Percentiles rank a stretch among this genome's conserved stretches.
These are phyloP conservation scores for Zaprionus gabonicus DNA, from an alignment of 1,140 invertebrate genomes.

Conservation along the genomic window DNA sequence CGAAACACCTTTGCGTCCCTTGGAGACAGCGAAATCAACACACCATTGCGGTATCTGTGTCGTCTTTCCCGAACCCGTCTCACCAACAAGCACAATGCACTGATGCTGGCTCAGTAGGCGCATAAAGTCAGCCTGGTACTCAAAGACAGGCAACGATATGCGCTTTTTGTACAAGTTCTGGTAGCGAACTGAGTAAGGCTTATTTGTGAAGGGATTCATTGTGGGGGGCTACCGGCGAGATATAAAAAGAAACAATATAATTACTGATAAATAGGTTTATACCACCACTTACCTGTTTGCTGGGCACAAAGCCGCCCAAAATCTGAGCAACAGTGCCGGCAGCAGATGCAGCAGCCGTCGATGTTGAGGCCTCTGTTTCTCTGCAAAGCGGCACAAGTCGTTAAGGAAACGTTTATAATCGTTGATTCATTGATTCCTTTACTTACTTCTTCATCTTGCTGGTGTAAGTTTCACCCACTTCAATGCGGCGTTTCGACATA, in stretches of 20 bases:
- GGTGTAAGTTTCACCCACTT: slow-evolving; percentile 92
- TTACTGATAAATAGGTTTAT: not conserved
- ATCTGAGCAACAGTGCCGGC: slow-evolving; percentile 75
- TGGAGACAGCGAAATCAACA: slow-evolving; percentile 92
- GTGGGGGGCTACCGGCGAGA: slow-evolving; percentile 51
- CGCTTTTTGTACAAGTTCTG: slow-evolving; percentile 95
- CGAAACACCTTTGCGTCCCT: slow-evolving; percentile 93
- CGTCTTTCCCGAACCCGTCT: slow-evolving; percentile 97
- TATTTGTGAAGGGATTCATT: slow-evolving; percentile 89
- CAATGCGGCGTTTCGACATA: slow-evolving; percentile 93
- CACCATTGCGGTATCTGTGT: slow-evolving; percentile 98
- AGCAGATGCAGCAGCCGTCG: slow-evolving; percentile 70
- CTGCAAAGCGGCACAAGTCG: slow-evolving; percentile 21
- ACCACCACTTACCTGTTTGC: slow-evolving; percentile 65
- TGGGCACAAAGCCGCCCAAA: slow-evolving; percentile 85
- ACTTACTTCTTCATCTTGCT: slow-evolving; percentile 89
- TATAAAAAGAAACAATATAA: not conserved
- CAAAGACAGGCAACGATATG: slow-evolving; percentile 97
- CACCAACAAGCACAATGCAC: slow-evolving; percentile 88
- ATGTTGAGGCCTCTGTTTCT: slow-evolving; percentile 54
- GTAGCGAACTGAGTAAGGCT: slow-evolving; percentile 92
- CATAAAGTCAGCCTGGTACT: slow-evolving; percentile 98
- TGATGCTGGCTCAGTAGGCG: slow-evolving; percentile 91
- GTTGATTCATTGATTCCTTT: not conserved
- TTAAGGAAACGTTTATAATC: not conserved